Evolutionary conservation across 2,888 invertebrate species (phyloP).

Genomic region (Nephrotoma guestfalica): DNA sequence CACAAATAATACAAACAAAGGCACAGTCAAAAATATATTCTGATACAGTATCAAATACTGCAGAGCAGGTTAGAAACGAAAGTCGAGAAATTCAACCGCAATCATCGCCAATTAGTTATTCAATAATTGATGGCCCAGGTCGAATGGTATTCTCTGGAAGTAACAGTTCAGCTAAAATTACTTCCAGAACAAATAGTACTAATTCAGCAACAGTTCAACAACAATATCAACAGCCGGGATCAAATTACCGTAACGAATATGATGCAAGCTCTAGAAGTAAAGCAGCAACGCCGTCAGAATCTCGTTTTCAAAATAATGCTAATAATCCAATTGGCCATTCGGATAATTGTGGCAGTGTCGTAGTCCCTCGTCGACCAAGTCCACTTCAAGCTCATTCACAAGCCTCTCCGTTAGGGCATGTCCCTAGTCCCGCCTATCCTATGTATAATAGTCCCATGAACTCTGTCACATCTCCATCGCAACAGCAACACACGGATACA

Average conservation of each 20-base stretch:
- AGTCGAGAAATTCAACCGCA: slow-evolving; percentile 33
- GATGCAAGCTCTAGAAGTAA: slow-evolving; percentile 44
- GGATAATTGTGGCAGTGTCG: slow-evolving; percentile 20
- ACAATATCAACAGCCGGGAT: slow-evolving; percentile 32
- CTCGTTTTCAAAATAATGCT: slow-evolving; percentile 45
- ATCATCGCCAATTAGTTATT: slow-evolving; percentile 61
- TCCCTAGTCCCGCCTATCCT: slow-evolving; percentile 66
- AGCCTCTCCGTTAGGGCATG: slow-evolving; percentile 57
- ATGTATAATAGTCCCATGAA: slow-evolving; percentile 75
- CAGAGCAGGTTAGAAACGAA: slow-evolving; percentile 22
- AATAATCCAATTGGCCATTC: slow-evolving; percentile 22
- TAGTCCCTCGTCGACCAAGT: slow-evolving; percentile 52
- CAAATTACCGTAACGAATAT: slow-evolving; percentile 43
- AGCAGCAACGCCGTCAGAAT: slow-evolving; percentile 47
- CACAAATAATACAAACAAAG: slow-evolving; percentile 49
- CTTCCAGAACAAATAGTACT: slow-evolving; percentile 26
- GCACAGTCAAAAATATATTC: slow-evolving; percentile 66
- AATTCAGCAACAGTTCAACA: slow-evolving; percentile 18
- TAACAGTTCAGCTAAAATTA: slow-evolving; percentile 38
- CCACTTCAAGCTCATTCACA: slow-evolving; percentile 53
- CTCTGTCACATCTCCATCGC: slow-evolving; percentile 57
- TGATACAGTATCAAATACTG: slow-evolving; percentile 27
- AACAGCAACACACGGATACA: slow-evolving; percentile 35
- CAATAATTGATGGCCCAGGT: slow-evolving; percentile 51
- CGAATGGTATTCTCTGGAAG: slow-evolving; percentile 44